Conservation (phyloP, 2,797 vertebrate genomes). For the Gallinago stenura region DNA sequence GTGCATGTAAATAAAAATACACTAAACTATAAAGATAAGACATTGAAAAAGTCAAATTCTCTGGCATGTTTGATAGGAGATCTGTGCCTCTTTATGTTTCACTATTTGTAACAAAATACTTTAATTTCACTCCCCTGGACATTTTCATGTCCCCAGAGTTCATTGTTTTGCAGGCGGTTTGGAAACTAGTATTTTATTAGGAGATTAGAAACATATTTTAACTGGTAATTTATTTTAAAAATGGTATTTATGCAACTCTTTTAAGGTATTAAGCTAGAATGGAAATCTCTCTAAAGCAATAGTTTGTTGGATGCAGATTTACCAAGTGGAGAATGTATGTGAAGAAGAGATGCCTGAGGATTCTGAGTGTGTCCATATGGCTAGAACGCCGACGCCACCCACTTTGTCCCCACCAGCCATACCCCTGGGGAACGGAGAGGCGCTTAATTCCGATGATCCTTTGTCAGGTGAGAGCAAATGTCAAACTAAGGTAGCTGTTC, state of each 20-base stretch:
- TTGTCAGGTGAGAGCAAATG: slow-evolving; percentile 78
- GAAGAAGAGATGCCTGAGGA: slow-evolving; percentile 83
- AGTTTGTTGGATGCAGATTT: slow-evolving; percentile 80
- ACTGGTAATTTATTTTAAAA: slow-evolving; percentile 28
- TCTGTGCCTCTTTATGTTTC: neutral
- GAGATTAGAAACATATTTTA: neutral
- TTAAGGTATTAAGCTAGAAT: slow-evolving; percentile 49
- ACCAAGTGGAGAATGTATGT: slow-evolving; percentile 84
- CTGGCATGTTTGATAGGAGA: neutral
- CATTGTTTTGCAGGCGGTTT: neutral
- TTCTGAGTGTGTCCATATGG: slow-evolving; percentile 76
- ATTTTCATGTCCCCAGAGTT: neutral
- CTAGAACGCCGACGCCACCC: slow-evolving; percentile 78
- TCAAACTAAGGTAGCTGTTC: neutral
- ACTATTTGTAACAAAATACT: neutral
- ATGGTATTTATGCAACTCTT: slow-evolving; percentile 45
- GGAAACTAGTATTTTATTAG: neutral
- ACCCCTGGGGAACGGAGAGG: slow-evolving; percentile 80
- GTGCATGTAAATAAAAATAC: neutral
- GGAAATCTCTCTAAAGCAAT: slow-evolving; percentile 65
- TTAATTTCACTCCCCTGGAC: neutral
- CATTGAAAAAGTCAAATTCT: neutral
- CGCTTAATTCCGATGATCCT: slow-evolving; percentile 77
- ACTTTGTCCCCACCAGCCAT: slow-evolving; percentile 80
- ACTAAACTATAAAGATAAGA: neutral